phyloP scores from a whole-genome alignment of 2,888 invertebrate species.

The Synanthedon tipuliformis region DNA sequence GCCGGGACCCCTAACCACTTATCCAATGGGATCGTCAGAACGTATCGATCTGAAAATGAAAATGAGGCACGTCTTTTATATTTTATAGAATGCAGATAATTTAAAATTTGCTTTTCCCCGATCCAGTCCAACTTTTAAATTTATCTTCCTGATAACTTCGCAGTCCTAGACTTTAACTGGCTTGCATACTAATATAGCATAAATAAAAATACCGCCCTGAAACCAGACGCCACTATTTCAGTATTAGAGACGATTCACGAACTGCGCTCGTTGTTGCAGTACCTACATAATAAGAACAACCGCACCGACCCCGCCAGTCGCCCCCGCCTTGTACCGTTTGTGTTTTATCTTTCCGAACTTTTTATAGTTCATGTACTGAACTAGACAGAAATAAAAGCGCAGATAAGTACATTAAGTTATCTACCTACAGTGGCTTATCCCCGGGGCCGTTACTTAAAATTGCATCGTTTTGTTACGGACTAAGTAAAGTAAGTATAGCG shows the following conservation, averaged over 20 bases:
- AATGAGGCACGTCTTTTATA: too few species aligned
- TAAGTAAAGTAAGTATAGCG: slow-evolving; percentile 55
- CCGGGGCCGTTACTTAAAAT: slow-evolving; percentile 52
- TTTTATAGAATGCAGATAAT: too few species aligned
- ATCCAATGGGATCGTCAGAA: too few species aligned
- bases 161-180: neutral
- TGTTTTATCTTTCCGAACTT: neutral
- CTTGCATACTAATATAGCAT: neutral
- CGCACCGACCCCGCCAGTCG: neutral
- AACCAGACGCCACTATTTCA: neutral
- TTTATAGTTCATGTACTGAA: slow-evolving; percentile 1
- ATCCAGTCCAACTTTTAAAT: too few species aligned
- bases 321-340: neutral
- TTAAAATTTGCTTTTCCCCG: too few species aligned
- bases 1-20: too few species aligned
- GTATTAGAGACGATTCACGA: neutral
- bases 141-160: too few species aligned
- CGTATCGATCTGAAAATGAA: too few species aligned
- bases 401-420: slow-evolving; percentile 3
- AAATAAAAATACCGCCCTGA: neutral
- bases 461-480: slow-evolving; percentile 56
- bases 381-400: slow-evolving; percentile 13
- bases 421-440: slow-evolving; percentile 24
- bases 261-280: neutral
- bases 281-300: neutral